Evolutionary conservation across 2,113 vertebrate species (phyloP).

Genomic region (Alosa alosa): DNA sequence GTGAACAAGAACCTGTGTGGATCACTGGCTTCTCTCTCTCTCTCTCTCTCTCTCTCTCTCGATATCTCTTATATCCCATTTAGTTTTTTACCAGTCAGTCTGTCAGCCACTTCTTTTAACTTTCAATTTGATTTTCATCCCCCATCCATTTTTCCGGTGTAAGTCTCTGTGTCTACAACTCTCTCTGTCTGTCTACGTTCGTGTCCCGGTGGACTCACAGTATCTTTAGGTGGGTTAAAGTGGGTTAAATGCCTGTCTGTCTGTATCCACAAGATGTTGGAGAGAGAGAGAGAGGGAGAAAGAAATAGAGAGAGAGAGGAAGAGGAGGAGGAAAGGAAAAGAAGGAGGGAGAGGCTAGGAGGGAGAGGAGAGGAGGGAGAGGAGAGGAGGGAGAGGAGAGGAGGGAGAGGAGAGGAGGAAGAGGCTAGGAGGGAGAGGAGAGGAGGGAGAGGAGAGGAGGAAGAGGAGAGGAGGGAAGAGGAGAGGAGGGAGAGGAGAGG

Average conservation of each 20-base stretch:
- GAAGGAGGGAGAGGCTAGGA: no score
- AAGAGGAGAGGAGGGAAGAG: no score
- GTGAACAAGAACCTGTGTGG: neutral
- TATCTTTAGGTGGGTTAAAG: neutral
- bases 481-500: neutral
- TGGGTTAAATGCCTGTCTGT: neutral
- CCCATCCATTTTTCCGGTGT: neutral
- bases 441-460: no score
- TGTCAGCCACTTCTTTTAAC: conserved; percentile 25
- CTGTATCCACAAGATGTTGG: neutral
- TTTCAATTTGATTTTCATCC: conserved; percentile 38
- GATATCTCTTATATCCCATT: neutral
- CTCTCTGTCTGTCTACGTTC: neutral
- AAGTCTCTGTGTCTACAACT: neutral
- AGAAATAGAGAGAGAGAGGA: neutral
- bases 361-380: neutral
- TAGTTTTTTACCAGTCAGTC: neutral
- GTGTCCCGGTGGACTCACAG: neutral
- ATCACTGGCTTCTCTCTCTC: neutral
- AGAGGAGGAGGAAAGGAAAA: neutral
- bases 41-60: neutral
- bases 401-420: neutral
- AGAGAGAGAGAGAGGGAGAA: neutral
- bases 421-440: no score
- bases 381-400: neutral